phyloP scores from a whole-genome alignment of 1,140 invertebrate species.

The Drosophila guanche region DNA sequence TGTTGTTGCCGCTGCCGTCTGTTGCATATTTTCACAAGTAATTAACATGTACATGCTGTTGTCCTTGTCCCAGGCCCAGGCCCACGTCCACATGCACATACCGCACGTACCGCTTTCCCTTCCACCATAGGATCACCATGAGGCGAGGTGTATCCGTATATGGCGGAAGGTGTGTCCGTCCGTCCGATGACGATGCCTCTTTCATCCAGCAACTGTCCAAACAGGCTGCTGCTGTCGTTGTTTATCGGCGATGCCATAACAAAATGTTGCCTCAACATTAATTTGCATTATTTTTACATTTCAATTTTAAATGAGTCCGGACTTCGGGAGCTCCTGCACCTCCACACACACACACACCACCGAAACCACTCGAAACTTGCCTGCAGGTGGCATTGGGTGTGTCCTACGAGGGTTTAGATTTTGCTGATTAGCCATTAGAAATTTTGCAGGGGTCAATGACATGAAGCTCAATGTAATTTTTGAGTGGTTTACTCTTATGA shows the following conservation, averaged over 20 bases:
- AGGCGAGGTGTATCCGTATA: neutral
- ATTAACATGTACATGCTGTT: conserved; percentile 78
- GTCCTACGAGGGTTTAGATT: too few species aligned
- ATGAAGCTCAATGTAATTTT: too few species aligned
- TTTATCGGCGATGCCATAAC: conserved; percentile 59
- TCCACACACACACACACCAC: neutral
- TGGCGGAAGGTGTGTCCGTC: conserved; percentile 25
- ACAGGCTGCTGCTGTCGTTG: conserved; percentile 60
- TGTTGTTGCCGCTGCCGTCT: conserved; percentile 54
- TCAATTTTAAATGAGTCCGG: conserved; percentile 67
- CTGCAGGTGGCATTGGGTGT: neutral
- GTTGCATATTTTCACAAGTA: conserved; percentile 82
- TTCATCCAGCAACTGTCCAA: conserved; percentile 62
- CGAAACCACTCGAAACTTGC: neutral
- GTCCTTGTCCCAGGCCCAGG: conserved; percentile 58
- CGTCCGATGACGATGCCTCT: too few species aligned
- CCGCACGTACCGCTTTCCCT: too few species aligned
- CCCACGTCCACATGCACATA: neutral
- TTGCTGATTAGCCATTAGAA: too few species aligned
- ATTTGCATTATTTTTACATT: conserved; percentile 80
- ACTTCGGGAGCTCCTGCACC: conserved; percentile 23
- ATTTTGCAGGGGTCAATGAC: too few species aligned
- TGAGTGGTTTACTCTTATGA: too few species aligned
- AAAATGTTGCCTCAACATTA: conserved; percentile 73
- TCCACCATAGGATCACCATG: too few species aligned